Conservation (phyloP, 1,140 invertebrate species). For the Heliconius congener region DNA sequence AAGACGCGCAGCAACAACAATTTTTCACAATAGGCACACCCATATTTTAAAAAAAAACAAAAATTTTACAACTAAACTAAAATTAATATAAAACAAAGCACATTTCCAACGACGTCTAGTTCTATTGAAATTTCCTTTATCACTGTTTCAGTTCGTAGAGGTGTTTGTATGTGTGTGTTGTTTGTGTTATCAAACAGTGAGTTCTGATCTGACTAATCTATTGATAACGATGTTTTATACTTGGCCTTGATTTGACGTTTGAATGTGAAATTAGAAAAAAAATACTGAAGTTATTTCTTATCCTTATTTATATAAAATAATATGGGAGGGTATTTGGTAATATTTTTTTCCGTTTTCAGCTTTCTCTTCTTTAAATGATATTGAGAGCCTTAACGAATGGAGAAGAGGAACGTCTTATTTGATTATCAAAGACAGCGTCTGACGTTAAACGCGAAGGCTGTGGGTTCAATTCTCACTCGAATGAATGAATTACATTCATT, state of each 20-base stretch:
- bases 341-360: too few species aligned
- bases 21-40: constrained; percentile 69
- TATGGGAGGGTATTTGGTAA: too few species aligned
- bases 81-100: neutral
- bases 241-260: constrained; percentile 12
- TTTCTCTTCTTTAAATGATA: too few species aligned
- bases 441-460: too few species aligned
- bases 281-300: neutral
- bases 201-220: constrained; percentile 28
- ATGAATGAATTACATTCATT: too few species aligned
- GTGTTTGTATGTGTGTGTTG: neutral
- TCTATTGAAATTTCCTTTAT: constrained; percentile 22
- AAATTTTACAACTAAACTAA: neutral
- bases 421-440: too few species aligned
- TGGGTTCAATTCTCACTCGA: too few species aligned
- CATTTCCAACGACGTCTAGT: constrained; percentile 22
- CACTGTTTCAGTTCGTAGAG: constrained; percentile 25
- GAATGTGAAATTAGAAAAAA: neutral
- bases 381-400: too few species aligned
- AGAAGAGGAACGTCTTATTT: too few species aligned
- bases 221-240: constrained; percentile 19
- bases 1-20: constrained; percentile 61
- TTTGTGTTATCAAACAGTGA: constrained; percentile 25
- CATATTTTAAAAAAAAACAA: constrained; percentile 42
- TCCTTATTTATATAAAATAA: neutral